Conservation (phyloP, 2,888 invertebrate species). For the Trypoxylon attenuatum region DNA sequence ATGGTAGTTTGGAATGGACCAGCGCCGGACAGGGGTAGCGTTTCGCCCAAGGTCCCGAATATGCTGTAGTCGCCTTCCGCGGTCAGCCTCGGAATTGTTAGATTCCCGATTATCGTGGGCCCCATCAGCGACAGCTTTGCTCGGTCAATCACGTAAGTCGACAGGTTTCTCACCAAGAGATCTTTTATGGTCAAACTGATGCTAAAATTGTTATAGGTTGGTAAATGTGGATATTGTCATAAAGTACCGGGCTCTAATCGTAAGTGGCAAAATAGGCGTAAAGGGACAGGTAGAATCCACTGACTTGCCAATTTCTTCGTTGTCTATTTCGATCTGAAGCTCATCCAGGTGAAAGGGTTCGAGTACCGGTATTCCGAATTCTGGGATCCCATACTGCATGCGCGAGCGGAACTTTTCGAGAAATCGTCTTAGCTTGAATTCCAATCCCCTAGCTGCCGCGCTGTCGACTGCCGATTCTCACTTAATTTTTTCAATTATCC, state of each 20-base stretch:
- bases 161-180: conserved; percentile 57
- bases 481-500: too few species aligned
- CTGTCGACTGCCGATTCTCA: conserved; percentile 72
- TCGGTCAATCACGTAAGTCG: conserved; percentile 63
- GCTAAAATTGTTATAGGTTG: too few species aligned
- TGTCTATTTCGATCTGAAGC: conserved; percentile 56
- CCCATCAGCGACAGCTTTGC: conserved; percentile 66
- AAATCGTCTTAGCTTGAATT: conserved; percentile 64
- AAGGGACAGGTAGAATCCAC: conserved; percentile 8
- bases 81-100: conserved; percentile 61
- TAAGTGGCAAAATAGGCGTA: too few species aligned
- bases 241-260: too few species aligned
- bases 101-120: conserved; percentile 63
- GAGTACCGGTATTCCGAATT: conserved; percentile 62
- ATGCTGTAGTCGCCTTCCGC: conserved; percentile 65
- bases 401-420: conserved; percentile 65
- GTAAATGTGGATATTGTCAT: too few species aligned
- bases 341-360: conserved; percentile 63
- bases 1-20: conserved; percentile 60
- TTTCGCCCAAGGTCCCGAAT: conserved; percentile 62
- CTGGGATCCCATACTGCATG: conserved; percentile 68
- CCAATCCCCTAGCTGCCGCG: conserved; percentile 67
- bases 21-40: conserved; percentile 56
- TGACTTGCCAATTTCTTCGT: conserved; percentile 68
- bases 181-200: too few species aligned